Conservation (phyloP, 1,140 invertebrate genomes). For the Periplaneta americana region DNA sequence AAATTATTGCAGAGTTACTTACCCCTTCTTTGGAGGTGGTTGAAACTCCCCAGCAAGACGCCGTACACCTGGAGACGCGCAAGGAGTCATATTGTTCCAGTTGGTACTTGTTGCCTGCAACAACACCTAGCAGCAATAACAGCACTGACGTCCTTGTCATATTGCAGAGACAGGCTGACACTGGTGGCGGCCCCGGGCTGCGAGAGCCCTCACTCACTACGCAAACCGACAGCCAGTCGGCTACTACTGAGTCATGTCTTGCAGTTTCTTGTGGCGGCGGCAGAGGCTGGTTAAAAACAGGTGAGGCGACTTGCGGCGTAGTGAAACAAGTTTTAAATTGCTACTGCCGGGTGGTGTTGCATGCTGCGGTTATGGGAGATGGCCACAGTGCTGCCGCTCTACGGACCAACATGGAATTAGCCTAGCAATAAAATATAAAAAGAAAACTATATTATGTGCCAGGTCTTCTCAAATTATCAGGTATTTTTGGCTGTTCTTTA, state of each 20-base stretch:
- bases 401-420: not conserved
- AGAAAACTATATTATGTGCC: too few relatives aligned
- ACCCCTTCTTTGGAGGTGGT: not conserved
- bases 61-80: slow-evolving; percentile 26
- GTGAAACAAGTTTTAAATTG: not conserved
- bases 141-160: not conserved
- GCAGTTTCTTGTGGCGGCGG: not conserved
- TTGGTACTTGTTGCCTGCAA: not conserved
- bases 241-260: not conserved
- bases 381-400: slow-evolving; percentile 1
- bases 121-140: not conserved
- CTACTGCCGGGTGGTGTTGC: not conserved
- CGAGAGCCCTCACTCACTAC: not conserved
- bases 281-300: too few relatives aligned
- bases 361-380: not conserved
- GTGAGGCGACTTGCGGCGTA: not conserved
- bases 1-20: too few relatives aligned
- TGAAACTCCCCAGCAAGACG: slow-evolving; percentile 22
- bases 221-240: not conserved
- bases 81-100: not conserved
- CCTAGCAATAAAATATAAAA: too few relatives aligned
- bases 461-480: too few relatives aligned
- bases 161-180: not conserved
- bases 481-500: too few relatives aligned
- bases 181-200: not conserved